A percentile compares a stretch with the other conserved stretches of the same genome.
These are phyloP conservation scores for Heliocidaris tuberculata DNA, from an alignment of 35 echinoderm and acorn worm genomes.

Conservation along the genomic window DNA sequence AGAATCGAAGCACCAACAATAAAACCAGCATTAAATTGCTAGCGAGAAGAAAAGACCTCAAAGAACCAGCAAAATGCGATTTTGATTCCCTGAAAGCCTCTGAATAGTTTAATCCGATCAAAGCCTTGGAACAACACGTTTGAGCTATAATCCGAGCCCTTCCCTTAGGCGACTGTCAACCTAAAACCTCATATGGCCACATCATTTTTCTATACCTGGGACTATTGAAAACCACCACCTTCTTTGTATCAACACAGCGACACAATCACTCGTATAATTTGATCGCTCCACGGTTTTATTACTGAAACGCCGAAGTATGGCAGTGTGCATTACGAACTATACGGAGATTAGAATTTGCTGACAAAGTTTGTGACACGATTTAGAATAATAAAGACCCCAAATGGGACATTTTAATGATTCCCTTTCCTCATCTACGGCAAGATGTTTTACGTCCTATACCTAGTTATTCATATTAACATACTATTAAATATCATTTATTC, in stretches of 20 bases:
- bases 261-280: constrained; percentile 12
- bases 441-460: neutral
- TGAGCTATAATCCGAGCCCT: constrained; percentile 23
- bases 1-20: constrained; percentile 14
- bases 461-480: neutral
- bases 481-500: neutral
- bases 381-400: neutral
- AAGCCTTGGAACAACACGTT: constrained; percentile 52
- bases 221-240: neutral
- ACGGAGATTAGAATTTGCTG: neutral
- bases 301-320: neutral
- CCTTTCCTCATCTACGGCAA: neutral
- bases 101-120: constrained; percentile 48
- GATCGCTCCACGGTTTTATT: constrained; percentile 9
- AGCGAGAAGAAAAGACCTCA: constrained; percentile 24
- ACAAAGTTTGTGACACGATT: constrained; percentile 10
- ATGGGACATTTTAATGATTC: neutral
- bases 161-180: constrained; percentile 32
- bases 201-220: constrained; percentile 44
- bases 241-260: constrained; percentile 28
- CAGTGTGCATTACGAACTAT: neutral
- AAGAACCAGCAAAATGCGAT: constrained; percentile 45
- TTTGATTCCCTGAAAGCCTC: constrained; percentile 26
- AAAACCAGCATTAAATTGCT: constrained; percentile 35
- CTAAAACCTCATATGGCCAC: constrained; percentile 34